A percentile compares a stretch with the other conserved stretches of the same genome.
Evolutionary conservation across 2,113 vertebrate genomes (phyloP).

Genomic region (Odontophorus gujanensis): DNA sequence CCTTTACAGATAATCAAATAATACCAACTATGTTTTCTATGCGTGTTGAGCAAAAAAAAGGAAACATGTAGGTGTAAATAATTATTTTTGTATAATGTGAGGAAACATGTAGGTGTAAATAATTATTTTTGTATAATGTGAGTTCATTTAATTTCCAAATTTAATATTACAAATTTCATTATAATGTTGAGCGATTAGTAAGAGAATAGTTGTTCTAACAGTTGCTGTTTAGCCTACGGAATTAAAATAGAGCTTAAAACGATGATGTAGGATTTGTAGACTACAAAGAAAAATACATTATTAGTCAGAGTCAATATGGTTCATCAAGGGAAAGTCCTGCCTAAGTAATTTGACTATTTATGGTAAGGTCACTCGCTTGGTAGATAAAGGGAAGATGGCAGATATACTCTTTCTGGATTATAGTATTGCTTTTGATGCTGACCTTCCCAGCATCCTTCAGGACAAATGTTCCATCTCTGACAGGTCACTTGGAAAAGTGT

Average conservation of each 20-base stretch:
- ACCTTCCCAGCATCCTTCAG: neutral
- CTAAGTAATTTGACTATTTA: neutral
- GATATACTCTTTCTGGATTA: neutral
- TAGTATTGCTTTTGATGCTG: neutral
- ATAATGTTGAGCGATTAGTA: neutral
- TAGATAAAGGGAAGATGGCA: neutral
- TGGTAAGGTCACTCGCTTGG: neutral
- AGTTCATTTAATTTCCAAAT: neutral
- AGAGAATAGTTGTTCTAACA: neutral
- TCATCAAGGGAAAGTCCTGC: neutral
- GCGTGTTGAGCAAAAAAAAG: neutral
- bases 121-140: neutral
- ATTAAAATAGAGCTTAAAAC: neutral
- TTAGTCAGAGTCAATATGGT: neutral
- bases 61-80: neutral
- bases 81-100: neutral
- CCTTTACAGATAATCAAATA: neutral
- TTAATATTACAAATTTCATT: neutral
- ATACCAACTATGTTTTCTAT: neutral
- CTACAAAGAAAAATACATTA: neutral
- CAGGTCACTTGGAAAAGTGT: neutral
- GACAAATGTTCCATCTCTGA: neutral
- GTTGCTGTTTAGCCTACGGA: neutral
- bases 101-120: neutral
- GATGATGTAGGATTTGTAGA: neutral